phyloP scores from a whole-genome alignment of 2,113 vertebrate genomes.

The Centropristis striata region DNA sequence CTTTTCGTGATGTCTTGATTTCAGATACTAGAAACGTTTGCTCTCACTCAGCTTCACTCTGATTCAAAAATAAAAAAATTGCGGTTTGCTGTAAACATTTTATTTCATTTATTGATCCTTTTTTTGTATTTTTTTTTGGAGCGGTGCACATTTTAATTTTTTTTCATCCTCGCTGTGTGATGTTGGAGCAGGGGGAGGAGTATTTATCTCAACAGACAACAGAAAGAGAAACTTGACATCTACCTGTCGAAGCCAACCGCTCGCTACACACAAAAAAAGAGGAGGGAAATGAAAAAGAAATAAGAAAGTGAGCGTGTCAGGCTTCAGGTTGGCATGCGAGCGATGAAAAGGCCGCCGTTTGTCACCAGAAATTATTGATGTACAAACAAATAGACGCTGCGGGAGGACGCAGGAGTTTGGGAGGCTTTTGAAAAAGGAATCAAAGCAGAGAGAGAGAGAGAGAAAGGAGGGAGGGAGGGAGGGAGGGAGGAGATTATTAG shows the following conservation, averaged over 20 bases:
- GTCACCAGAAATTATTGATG: slow-evolving; percentile 72
- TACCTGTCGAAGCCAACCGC: slow-evolving; percentile 52
- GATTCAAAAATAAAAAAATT: not conserved
- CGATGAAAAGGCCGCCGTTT: slow-evolving; percentile 60
- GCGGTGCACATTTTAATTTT: not conserved
- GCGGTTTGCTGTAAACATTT: slow-evolving; percentile 7
- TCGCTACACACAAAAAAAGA: not conserved
- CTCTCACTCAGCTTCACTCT: no score
- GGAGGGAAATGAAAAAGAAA: slow-evolving; percentile 29
- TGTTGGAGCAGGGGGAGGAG: not conserved
- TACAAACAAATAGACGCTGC: slow-evolving; percentile 70
- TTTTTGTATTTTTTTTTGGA: not conserved
- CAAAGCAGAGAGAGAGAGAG: slow-evolving; percentile 17
- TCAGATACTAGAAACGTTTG: no score
- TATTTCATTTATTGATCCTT: not conserved
- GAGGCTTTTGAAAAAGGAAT: slow-evolving; percentile 57
- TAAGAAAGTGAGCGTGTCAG: slow-evolving; percentile 54
- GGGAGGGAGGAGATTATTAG: slow-evolving; percentile 21
- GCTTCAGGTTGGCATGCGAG: slow-evolving; percentile 63
- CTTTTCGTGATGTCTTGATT: no score
- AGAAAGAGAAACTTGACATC: slow-evolving; percentile 43
- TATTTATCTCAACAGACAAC: slow-evolving; percentile 46
- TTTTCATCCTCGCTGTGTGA: not conserved
- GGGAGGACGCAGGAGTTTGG: slow-evolving; percentile 58
- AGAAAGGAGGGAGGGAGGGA: no score